Conservation (phyloP, 35 echinoderm and acorn worm species). For the Patiria miniata region DNA sequence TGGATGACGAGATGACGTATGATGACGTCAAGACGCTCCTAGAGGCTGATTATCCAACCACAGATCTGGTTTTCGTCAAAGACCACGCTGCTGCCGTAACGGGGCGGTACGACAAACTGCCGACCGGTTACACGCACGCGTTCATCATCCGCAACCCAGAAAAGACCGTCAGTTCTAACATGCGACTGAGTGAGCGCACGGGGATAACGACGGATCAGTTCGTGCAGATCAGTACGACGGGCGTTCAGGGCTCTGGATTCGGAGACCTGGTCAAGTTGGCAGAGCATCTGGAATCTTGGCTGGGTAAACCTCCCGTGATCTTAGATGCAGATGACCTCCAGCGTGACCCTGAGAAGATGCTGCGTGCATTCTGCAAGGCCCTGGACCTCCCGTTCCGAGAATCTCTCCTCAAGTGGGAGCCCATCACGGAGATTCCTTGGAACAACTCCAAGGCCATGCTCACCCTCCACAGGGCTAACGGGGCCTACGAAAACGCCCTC, state of each 20-base stretch:
- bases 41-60: conserved; percentile 62
- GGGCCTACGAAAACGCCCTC: conserved; percentile 38
- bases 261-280: conserved; percentile 70
- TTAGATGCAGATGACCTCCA: conserved; percentile 82
- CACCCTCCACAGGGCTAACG: conserved; percentile 28
- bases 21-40: conserved; percentile 60
- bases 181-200: neutral
- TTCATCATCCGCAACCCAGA: conserved; percentile 79
- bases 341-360: conserved; percentile 62
- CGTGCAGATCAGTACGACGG: neutral
- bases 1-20: conserved; percentile 45
- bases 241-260: conserved; percentile 51
- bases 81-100: conserved; percentile 61
- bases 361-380: conserved; percentile 69
- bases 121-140: conserved; percentile 72
- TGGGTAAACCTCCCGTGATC: conserved; percentile 61
- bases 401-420: conserved; percentile 55
- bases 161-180: conserved; percentile 40
- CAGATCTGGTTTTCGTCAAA: conserved; percentile 75
- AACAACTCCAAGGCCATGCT: conserved; percentile 18
- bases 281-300: conserved; percentile 36
- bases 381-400: conserved; percentile 63
- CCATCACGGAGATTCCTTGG: conserved; percentile 29
- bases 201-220: neutral
- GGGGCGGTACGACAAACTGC: conserved; percentile 60